Conservation (phyloP, 2,797 vertebrate genomes). For the Danio tinwini region DNA sequence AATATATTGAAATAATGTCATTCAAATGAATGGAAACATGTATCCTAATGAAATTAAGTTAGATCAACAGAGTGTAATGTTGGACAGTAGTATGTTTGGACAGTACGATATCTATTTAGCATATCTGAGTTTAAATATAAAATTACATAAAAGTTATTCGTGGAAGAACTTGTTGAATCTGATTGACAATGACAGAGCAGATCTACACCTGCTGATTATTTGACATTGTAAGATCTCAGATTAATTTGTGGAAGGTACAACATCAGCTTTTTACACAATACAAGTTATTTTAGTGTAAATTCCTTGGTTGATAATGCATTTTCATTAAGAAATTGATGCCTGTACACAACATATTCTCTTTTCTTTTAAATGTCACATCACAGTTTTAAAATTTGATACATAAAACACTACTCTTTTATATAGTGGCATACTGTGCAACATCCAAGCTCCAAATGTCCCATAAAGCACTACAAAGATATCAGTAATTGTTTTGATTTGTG, state of each 20-base stretch:
- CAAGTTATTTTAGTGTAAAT: too few species aligned
- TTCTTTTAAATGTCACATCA: not conserved
- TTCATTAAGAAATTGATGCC: not conserved
- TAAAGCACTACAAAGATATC: not conserved
- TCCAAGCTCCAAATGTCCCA: slow-evolving; percentile 2
- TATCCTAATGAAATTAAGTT: too few species aligned
- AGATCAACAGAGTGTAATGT: too few species aligned
- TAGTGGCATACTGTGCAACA: not conserved
- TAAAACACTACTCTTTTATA: not conserved
- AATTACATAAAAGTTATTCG: not conserved
- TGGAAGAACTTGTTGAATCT: not conserved
- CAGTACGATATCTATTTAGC: too few species aligned
- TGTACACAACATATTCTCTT: slow-evolving; percentile 6
- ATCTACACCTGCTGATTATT: not conserved
- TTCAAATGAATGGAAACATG: too few species aligned
- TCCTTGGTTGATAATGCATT: not conserved
- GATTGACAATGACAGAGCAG: not conserved
- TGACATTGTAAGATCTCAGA: not conserved
- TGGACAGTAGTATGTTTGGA: too few species aligned
- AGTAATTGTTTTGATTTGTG: not conserved
- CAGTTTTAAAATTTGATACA: not conserved
- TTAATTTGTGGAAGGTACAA: not conserved
- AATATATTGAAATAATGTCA: too few species aligned
- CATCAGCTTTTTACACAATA: not conserved
- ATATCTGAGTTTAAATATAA: not conserved